Evolutionary conservation across 2,113 vertebrate species (phyloP), one percentile per base, ranked within the genome.

Genomic region (Charadrius vociferus): DNA sequence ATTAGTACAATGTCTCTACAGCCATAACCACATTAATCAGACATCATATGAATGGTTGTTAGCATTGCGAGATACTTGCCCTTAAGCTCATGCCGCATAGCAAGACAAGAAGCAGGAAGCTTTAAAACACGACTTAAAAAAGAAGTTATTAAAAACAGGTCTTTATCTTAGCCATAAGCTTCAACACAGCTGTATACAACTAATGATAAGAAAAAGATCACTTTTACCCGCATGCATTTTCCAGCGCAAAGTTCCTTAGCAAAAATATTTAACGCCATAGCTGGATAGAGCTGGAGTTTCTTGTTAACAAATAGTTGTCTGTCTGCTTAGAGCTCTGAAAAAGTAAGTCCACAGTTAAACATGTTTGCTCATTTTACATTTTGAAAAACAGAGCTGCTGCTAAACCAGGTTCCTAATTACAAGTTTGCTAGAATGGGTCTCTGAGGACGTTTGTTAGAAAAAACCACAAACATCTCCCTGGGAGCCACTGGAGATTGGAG

Each of bases 391-490:
- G 62, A 77, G 62, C 81, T 91, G 77, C 68, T 89, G 77, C 91
- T 95, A 96, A 93, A 85, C 62, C 81, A 75, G 80, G 68, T 78
- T 97, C 71, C 71, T 85, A 87, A 96, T 95, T 96, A 59, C 75
- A 68, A 24, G 59, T 84, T 96, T 93, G 75, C 66, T 93, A 49
- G 70, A 93, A 67, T 1, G 7, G 43, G 36, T 93, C 93, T 90
- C 94, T 27, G 32, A 32, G 84, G 81, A 86, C 81, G 36, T 86
- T 71, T 87, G 47, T 86, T 71, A 91, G 55, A 68, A 79, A 90
- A 93, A 95, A 6, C 21, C 92, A 93, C 94, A 93, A 36, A 75
- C 62, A 72, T 30, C 66, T 86, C 68, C 50, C 52, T 3, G 2
- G 24, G 41, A 88, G 79, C 75, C 73, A 49, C n/a, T 53, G n/a